Conservation (phyloP, 2,797 vertebrate species). For the Sarcophilus harrisii region DNA sequence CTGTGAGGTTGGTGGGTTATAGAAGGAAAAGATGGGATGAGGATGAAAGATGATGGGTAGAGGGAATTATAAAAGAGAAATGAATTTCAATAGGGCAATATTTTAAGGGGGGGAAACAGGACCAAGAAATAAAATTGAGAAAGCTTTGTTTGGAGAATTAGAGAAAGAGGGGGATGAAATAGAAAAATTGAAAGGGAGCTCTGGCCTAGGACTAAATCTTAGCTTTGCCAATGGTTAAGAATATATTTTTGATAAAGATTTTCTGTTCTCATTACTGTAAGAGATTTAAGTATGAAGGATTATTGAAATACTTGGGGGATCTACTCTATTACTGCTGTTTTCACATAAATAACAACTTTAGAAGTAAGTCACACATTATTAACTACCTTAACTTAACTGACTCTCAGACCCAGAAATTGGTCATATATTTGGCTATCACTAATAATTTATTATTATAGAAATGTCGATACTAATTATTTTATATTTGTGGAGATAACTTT, state of each 20-base stretch:
- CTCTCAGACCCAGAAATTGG: not conserved
- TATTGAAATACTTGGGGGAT: not conserved
- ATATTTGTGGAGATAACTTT: not conserved
- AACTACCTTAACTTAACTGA: not conserved
- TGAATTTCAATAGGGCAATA: constrained; percentile 3
- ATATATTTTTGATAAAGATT: not conserved
- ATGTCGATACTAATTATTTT: no score
- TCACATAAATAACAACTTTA: not conserved
- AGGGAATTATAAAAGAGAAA: not conserved
- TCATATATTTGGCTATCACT: not conserved
- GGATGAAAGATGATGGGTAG: not conserved
- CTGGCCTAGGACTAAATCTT: not conserved
- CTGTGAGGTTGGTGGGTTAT: not conserved
- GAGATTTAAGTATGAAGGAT: not conserved
- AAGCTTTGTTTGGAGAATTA: not conserved
- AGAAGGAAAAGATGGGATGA: not conserved
- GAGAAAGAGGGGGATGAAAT: not conserved
- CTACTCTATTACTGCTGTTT: not conserved
- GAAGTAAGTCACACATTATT: not conserved
- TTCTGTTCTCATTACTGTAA: not conserved
- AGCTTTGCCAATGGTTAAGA: not conserved
- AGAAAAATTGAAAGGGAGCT: not conserved
- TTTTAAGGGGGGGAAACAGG: not conserved
- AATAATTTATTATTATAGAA: not conserved
- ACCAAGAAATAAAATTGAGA: constrained; percentile 23